Conservation (phyloP, 2,888 invertebrate genomes). For the Pocota personata region DNA sequence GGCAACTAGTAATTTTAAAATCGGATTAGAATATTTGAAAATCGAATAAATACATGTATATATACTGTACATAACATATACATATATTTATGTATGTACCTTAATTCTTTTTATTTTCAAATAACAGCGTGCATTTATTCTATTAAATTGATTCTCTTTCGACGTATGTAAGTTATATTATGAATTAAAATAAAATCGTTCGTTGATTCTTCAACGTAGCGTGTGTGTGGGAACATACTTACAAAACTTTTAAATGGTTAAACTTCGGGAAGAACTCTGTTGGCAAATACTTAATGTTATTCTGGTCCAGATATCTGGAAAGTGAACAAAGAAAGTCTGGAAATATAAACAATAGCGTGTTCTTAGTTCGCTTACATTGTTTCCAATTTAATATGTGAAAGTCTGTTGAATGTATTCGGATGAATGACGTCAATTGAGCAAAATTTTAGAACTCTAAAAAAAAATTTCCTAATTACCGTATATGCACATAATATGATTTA, state of each 20-base stretch:
- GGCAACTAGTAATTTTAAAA: no score
- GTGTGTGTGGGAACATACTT: slow-evolving; percentile 78
- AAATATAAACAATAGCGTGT: not conserved
- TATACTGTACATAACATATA: no score
- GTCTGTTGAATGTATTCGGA: slow-evolving; percentile 80
- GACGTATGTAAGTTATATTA: no score
- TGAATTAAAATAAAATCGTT: no score
- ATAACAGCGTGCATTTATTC: no score
- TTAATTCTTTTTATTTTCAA: no score
- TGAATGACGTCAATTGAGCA: slow-evolving; percentile 81
- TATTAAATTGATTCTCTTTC: no score
- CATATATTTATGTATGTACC: no score
- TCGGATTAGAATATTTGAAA: no score
- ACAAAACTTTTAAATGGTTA: slow-evolving; percentile 82
- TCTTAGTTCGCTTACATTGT: slow-evolving; percentile 77
- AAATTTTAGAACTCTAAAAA: slow-evolving; percentile 82
- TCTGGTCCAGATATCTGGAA: slow-evolving; percentile 83
- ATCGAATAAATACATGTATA: no score
- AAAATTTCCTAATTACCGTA: slow-evolving; percentile 64
- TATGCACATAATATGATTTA: no score
- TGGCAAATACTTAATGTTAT: slow-evolving; percentile 81
- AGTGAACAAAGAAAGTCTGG: slow-evolving; percentile 15
- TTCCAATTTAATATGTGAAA: slow-evolving; percentile 79
- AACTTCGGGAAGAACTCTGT: slow-evolving; percentile 80
- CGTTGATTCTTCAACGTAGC: no score